Percentiles rank a stretch among this genome's conserved stretches.
These are phyloP conservation scores for Cherax quadricarinatus DNA, from an alignment of 1,140 invertebrate species.

Conservation along the genomic window DNA sequence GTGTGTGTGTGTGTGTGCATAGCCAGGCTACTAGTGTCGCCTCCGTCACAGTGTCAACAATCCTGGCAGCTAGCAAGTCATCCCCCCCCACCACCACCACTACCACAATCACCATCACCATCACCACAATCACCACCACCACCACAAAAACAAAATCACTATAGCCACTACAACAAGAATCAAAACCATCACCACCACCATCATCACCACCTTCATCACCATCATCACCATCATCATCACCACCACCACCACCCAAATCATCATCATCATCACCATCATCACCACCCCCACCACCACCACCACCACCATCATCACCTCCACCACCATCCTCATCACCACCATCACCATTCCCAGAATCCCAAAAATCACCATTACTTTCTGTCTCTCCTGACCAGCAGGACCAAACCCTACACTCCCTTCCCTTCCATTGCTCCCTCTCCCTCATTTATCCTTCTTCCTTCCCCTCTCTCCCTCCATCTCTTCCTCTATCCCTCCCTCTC, in stretches of 20 bases:
- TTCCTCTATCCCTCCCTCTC: not conserved
- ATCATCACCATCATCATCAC: not conserved
- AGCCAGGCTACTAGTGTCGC: not conserved
- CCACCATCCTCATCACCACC: too few relatives aligned
- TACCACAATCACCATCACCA: not conserved
- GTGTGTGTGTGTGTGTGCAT: not conserved
- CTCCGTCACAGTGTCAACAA: slow-evolving; percentile 30
- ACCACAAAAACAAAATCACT: not conserved
- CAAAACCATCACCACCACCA: not conserved
- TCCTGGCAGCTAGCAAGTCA: slow-evolving; percentile 22
- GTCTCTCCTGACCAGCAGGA: too few relatives aligned
- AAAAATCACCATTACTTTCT: too few relatives aligned
- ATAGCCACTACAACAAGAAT: too few relatives aligned
- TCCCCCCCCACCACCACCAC: not conserved
- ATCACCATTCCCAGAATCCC: too few relatives aligned
- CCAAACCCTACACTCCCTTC: too few relatives aligned
- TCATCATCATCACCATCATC: not conserved
- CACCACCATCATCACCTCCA: not conserved
- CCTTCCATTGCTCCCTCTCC: too few relatives aligned
- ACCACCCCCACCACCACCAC: not conserved
- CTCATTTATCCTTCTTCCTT: too few relatives aligned
- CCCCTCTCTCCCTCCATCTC: too few relatives aligned
- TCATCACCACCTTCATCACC: not conserved
- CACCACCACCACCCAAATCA: too few relatives aligned
- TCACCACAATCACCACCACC: not conserved